Conservation (phyloP, 2,797 vertebrate species). For the Paedocypris micromegethes region DNA sequence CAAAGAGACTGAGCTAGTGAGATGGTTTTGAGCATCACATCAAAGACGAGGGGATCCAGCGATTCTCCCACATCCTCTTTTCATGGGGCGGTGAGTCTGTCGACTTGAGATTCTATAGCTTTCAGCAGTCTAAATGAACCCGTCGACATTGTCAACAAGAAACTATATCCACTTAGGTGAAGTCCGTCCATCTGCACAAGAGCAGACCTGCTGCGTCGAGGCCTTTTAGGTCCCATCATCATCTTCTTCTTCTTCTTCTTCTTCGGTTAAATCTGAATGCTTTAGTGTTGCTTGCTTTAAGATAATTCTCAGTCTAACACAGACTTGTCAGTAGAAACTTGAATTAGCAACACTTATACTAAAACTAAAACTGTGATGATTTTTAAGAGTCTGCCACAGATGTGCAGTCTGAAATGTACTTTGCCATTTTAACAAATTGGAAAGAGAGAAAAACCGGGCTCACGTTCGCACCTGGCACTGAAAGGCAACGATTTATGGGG, state of each 20-base stretch:
- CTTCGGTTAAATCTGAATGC: conserved; percentile 6
- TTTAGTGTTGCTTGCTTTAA: conserved; percentile 18
- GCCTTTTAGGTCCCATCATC: not conserved
- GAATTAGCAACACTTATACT: no score
- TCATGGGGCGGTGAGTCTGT: conserved; percentile 35
- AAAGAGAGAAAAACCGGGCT: conserved; percentile 15
- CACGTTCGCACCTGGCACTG: conserved; percentile 24
- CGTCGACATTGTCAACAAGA: conserved; percentile 23
- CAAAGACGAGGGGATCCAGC: conserved; percentile 18
- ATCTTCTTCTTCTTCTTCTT: not conserved
- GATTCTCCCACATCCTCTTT: conserved; percentile 42
- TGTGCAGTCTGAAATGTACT: not conserved
- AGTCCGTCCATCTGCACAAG: conserved; percentile 19
- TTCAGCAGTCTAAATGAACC: conserved; percentile 36
- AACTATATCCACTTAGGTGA: conserved; percentile 22
- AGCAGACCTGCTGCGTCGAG: conserved; percentile 13
- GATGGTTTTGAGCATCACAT: conserved; percentile 22
- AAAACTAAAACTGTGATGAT: no score
- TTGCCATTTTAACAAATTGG: conserved; percentile 12
- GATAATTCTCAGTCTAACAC: no score
- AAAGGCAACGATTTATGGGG: conserved; percentile 19
- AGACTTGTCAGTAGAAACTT: no score
- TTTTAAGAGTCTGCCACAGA: no score
- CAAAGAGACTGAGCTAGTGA: no score
- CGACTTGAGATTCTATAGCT: conserved; percentile 39